Conservation (phyloP, 2,113 vertebrate genomes). For the Pseudorectes ferrugineus region DNA sequence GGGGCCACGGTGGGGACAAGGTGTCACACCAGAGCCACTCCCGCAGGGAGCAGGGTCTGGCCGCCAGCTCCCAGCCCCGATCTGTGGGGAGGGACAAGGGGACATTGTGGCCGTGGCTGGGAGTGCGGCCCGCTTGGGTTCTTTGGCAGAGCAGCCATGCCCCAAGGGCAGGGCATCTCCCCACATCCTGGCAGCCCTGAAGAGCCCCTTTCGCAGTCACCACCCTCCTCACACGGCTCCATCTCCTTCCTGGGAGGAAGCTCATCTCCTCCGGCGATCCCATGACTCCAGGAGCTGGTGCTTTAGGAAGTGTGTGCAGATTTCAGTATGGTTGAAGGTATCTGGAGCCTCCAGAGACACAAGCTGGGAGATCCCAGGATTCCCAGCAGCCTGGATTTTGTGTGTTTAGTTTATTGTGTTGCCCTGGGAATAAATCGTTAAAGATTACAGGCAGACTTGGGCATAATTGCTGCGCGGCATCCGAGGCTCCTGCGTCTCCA, state of each 20-base stretch:
- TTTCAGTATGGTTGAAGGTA: background rate
- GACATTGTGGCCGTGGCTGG: fast-evolving
- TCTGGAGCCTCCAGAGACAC: constrained; percentile 2
- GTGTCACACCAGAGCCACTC: background rate
- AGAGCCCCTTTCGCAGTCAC: background rate
- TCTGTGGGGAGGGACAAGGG: background rate
- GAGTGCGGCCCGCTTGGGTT: fast-evolving
- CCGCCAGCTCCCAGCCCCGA: background rate
- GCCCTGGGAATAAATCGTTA: constrained; percentile 57
- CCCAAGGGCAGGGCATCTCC: background rate
- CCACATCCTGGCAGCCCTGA: background rate
- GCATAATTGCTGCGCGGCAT: constrained; percentile 12
- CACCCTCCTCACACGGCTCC: background rate
- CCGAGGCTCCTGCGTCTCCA: constrained; percentile 21
- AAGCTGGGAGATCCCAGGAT: constrained; percentile 11
- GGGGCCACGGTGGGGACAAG: background rate
- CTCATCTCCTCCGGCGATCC: background rate
- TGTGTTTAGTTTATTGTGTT: constrained; percentile 60
- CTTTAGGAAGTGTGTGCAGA: background rate
- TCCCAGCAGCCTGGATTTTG: constrained; percentile 50
- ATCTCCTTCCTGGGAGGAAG: background rate
- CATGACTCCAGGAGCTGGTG: background rate
- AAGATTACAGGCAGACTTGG: constrained; percentile 17
- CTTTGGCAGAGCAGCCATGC: background rate
- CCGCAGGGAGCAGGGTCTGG: background rate